phyloP scores from a whole-genome alignment of 2,888 invertebrate genomes.

The Magallana nippona region DNA sequence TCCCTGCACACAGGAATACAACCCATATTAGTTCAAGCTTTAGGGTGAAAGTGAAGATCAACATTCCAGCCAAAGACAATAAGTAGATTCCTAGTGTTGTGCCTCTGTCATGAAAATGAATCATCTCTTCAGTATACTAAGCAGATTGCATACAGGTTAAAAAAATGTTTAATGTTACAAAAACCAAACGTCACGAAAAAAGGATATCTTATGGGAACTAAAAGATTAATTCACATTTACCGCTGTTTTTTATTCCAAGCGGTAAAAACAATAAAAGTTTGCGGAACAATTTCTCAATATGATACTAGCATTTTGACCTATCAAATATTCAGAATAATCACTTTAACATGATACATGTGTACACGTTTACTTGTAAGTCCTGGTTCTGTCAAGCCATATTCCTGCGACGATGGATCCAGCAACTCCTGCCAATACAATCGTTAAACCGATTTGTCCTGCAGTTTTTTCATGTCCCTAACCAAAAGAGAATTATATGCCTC shows the following conservation, averaged over 20 bases:
- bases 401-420: constrained; percentile 95
- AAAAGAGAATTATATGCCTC: neutral
- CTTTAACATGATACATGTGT: constrained; percentile 67
- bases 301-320: no score
- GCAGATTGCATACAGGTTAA: no score
- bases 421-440: constrained; percentile 96
- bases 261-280: no score
- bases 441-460: constrained; percentile 93
- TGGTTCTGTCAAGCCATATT: constrained; percentile 93
- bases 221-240: no score
- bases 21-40: constrained; percentile 88
- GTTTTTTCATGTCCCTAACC: constrained; percentile 82
- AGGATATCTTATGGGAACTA: no score
- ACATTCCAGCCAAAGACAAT: constrained; percentile 93
- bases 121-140: no score
- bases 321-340: no score
- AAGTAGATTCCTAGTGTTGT: constrained; percentile 95
- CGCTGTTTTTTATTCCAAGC: no score
- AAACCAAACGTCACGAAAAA: no score
- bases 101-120: constrained; percentile 83
- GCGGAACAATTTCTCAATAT: no score
- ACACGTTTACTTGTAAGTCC: constrained; percentile 92
- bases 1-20: constrained; percentile 91
- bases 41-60: constrained; percentile 94
- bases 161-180: no score